Base-by-base conservation (phyloP, 1,140 invertebrate species). In the Tetragonula clypearis region DNA sequence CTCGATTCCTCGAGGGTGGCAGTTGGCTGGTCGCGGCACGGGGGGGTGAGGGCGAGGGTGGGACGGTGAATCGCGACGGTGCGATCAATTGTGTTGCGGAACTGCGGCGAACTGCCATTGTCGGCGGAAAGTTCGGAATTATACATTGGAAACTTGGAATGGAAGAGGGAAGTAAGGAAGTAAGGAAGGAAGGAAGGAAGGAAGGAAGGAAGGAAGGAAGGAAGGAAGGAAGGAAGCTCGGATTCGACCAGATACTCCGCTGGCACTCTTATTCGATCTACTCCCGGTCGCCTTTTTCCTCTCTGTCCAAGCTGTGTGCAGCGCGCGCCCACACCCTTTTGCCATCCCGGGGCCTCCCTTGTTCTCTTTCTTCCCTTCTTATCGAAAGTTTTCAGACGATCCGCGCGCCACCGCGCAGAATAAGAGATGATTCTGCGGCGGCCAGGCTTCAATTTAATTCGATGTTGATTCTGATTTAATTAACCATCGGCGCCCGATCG, bases 1-100 rank as follows among this genome's bases (percentile, higher is more conserved):
- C 82, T 83, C 88, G 87, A 88, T 88, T 85, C 60, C 65, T 35
- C 82, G 30, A 62, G 23, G 60, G 23, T 62, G 60, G 12, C 60
- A 62, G 72, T 6, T n/a, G 53, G 73, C 12, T n/a, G 8, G 41
- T 4, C 15, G 26, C n/a, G 62, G 68, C 74, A 65, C 6, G 15
- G 4, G 35, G 66, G 66, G 71, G n/a, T n/a, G n/a, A 23, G 71
- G 77, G n/a, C n/a, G 81, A 69, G 76, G 49, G 19, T 41, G 1
- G 49, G 76, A 65, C 69, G 55, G 86, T 69, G 84, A 90, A 91
- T 91, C 87, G 87, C 88, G 87, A 88, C 88, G 91, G 90, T 82
- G 90, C 92, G 91, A 93, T 93, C 93, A 93, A 94, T 94, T 94
- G 92, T 94, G 91, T 93, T 93, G 92, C 89, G 90, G 89, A 94